A percentile compares a stretch with the other conserved stretches of the same genome.
Evolutionary conservation across 2,797 vertebrate genomes (phyloP).

Genomic region (Urosaurus nigricauda): DNA sequence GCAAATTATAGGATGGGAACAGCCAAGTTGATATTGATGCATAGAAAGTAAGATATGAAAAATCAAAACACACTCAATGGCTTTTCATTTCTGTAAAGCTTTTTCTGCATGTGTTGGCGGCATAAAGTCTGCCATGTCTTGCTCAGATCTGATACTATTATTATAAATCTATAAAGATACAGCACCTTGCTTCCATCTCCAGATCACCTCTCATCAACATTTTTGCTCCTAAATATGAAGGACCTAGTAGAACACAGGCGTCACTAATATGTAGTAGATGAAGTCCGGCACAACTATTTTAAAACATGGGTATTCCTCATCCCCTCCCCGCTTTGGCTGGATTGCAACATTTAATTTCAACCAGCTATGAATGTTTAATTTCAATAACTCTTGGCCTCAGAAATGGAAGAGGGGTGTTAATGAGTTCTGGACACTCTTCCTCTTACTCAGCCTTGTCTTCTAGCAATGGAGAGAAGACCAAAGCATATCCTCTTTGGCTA

Average conservation of each 20-base stretch:
- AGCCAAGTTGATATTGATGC: not conserved
- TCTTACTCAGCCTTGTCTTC: not conserved
- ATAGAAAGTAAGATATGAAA: not conserved
- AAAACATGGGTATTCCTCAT: not conserved
- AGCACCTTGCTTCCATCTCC: conserved; percentile 1
- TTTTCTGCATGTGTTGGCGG: not conserved
- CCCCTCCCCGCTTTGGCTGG: not conserved
- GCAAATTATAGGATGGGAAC: conserved; percentile 27
- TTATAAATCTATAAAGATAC: not conserved
- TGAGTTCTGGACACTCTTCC: not conserved
- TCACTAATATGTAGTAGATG: too few relatives aligned
- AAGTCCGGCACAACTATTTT: not conserved
- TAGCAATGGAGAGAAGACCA: too few relatives aligned
- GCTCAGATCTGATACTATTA: not conserved
- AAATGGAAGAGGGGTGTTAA: not conserved
- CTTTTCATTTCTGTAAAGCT: not conserved
- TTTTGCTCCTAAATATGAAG: not conserved
- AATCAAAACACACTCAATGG: not conserved
- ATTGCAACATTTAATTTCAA: not conserved
- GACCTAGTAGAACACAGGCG: not conserved
- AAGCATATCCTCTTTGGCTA: not conserved
- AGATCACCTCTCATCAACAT: not conserved
- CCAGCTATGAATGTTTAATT: not conserved
- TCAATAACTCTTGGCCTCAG: not conserved
- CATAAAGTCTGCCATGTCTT: not conserved